phyloP scores from a whole-genome alignment of 2,888 invertebrate species.

The Hyppa rectilinea region DNA sequence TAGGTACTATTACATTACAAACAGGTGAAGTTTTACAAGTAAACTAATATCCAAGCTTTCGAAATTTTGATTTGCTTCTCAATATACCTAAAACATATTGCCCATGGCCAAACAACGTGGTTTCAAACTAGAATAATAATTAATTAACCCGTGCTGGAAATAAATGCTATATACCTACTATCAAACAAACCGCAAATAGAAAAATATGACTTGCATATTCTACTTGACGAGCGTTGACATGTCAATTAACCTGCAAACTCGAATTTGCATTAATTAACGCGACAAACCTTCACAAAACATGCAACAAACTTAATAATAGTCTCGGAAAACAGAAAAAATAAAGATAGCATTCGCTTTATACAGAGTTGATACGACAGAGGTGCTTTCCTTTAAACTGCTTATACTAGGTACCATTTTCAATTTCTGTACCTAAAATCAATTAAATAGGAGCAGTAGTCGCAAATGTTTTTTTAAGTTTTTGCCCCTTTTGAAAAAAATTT shows the following conservation, averaged over 20 bases:
- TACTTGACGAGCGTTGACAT: constrained; percentile 5
- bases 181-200: neutral
- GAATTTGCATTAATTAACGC: constrained; percentile 23
- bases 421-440: no score
- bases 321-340: neutral
- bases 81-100: neutral
- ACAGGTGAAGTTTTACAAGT: neutral
- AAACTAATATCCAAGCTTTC: neutral
- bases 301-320: constrained; percentile 16
- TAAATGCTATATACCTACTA: neutral
- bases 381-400: no score
- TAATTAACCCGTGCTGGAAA: neutral
- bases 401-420: no score
- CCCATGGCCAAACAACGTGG: no score
- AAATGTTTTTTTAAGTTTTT: no score
- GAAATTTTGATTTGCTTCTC: neutral
- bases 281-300: constrained; percentile 11
- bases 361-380: no score
- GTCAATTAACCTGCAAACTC: constrained; percentile 18
- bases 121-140: neutral
- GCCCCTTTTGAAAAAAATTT: no score
- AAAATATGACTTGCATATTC: neutral
- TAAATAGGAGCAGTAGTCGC: no score
- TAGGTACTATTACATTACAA: neutral
- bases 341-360: no score